Conservation (phyloP, 37 sponge, comb jelly and placozoan genomes). For the Agelas oroides region DNA sequence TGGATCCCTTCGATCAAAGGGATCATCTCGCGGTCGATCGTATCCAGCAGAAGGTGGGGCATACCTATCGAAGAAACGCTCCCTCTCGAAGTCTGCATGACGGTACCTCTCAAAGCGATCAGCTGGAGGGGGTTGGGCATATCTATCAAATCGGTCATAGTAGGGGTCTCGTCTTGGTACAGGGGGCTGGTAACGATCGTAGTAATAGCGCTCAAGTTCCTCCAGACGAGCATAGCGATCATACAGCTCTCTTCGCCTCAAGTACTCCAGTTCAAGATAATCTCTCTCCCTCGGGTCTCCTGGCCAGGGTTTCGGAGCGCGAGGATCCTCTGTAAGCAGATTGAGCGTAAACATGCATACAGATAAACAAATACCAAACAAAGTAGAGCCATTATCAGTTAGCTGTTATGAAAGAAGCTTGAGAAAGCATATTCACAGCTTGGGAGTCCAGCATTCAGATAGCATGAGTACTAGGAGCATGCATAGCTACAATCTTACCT, state of each 20-base stretch:
- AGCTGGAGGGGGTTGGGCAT: neutral
- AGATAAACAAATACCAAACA: too few species aligned
- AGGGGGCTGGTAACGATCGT: conserved; percentile 22
- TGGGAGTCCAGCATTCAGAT: too few species aligned
- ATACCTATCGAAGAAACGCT: neutral
- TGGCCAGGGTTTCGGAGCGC: too few species aligned
- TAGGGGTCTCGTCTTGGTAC: neutral
- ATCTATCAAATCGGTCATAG: neutral
- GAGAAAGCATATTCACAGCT: too few species aligned
- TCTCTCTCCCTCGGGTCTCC: conserved; percentile 5
- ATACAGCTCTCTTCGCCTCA: conserved; percentile 5
- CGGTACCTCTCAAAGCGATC: neutral
- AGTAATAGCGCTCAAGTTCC: conserved; percentile 31
- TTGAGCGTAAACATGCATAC: too few species aligned
- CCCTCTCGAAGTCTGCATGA: conserved; percentile 8
- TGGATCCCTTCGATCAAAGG: conserved; percentile 12
- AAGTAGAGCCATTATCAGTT: too few species aligned
- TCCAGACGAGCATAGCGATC: conserved; percentile 41
- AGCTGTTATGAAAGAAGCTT: too few species aligned
- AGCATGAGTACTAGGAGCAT: too few species aligned
- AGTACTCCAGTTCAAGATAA: conserved; percentile 6
- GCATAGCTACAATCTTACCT: conserved; percentile 9
- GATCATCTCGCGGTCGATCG: conserved; percentile 37
- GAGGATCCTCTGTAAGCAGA: too few species aligned
- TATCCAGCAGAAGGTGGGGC: neutral